Conservation (phyloP, 2,113 vertebrate species). For the Struthidea cinerea region DNA sequence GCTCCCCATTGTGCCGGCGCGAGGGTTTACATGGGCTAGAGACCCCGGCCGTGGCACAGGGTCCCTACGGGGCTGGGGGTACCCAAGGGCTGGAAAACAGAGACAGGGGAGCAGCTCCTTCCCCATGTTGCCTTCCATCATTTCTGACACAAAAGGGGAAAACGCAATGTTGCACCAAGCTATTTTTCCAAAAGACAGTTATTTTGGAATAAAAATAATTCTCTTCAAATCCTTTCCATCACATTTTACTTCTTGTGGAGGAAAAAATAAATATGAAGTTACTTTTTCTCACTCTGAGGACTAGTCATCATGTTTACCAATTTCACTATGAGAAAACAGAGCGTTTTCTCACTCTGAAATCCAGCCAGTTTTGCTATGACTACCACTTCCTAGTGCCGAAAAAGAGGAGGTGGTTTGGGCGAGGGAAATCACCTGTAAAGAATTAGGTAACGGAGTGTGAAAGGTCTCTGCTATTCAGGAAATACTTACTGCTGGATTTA, state of each 20-base stretch:
- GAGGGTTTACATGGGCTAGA: background rate
- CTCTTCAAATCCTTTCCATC: background rate
- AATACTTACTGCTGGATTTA: conserved; percentile 82
- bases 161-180: fast-evolving
- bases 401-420: background rate
- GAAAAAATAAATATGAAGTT: background rate
- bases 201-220: background rate
- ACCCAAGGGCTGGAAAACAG: background rate
- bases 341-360: conserved; percentile 23
- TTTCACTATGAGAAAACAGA: conserved; percentile 40
- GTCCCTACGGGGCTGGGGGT: background rate
- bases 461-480: conserved; percentile 74
- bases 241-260: background rate
- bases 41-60: fast-evolving
- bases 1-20: background rate
- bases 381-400: conserved; percentile 18
- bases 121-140: fast-evolving
- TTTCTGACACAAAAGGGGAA: background rate
- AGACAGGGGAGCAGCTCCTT: background rate
- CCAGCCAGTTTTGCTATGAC: conserved; percentile 56
- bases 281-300: background rate
- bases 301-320: background rate
- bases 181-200: background rate
- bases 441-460: conserved; percentile 79
- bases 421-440: conserved; percentile 78